Conservation (phyloP, 1,140 invertebrate genomes). For the Tenebrio molitor region DNA sequence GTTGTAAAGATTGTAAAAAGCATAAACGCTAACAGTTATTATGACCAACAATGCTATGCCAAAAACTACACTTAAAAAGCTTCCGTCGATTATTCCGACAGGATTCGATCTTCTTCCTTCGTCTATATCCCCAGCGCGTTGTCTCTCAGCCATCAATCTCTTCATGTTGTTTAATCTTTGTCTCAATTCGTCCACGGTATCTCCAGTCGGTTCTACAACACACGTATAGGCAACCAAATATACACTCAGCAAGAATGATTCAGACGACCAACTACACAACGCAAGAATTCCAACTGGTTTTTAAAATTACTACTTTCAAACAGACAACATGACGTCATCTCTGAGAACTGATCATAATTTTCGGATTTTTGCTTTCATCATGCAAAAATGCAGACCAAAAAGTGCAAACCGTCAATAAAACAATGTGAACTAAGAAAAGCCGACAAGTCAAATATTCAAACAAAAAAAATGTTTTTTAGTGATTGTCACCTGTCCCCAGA, state of each 20-base stretch:
- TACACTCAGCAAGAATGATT: not conserved
- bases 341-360: too few species aligned
- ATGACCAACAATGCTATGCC: constrained; percentile 82
- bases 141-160: constrained; percentile 80
- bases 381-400: too few species aligned
- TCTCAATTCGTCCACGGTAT: constrained; percentile 84
- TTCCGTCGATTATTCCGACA: constrained; percentile 80
- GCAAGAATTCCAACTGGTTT: not conserved
- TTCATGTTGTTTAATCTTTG: constrained; percentile 84
- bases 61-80: constrained; percentile 85
- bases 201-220: constrained; percentile 14
- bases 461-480: too few species aligned
- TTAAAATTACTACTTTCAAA: too few species aligned
- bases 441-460: too few species aligned
- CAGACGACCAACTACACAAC: not conserved
- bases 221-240: not conserved
- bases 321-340: too few species aligned
- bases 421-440: too few species aligned
- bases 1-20: constrained; percentile 86
- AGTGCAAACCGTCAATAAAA: too few species aligned
- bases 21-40: constrained; percentile 82
- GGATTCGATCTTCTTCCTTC: constrained; percentile 65
- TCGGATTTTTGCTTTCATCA: not conserved
- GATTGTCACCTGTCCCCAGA: too few species aligned
- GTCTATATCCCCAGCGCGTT: constrained; percentile 68